A percentile compares a stretch with the other conserved stretches of the same genome.
Conservation (phyloP, 2,888 invertebrate species). For the Drosophila fungiperda region DNA sequence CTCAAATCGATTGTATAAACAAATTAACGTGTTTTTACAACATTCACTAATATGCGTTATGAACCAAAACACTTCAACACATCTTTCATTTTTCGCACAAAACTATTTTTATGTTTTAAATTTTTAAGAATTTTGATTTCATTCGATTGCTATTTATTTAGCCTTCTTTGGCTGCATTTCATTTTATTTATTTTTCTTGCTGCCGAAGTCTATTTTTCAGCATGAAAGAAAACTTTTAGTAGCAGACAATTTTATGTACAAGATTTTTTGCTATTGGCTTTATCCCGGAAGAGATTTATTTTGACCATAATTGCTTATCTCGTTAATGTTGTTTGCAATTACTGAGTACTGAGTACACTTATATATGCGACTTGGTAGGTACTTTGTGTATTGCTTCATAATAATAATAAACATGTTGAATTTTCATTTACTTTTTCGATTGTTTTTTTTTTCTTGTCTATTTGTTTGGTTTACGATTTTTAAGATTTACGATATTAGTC, state of each 20-base stretch:
- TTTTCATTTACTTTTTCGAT: slow-evolving; percentile 51
- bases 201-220: not conserved
- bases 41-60: slow-evolving; percentile 11
- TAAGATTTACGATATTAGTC: slow-evolving; percentile 67
- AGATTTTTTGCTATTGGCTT: slow-evolving; percentile 26
- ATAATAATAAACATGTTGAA: slow-evolving; percentile 65
- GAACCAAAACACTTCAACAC: slow-evolving; percentile 16
- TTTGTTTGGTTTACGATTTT: slow-evolving; percentile 74
- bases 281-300: slow-evolving; percentile 60
- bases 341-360: slow-evolving; percentile 7
- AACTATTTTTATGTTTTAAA: slow-evolving; percentile 1
- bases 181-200: slow-evolving; percentile 38
- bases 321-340: slow-evolving; percentile 22
- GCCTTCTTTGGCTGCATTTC: slow-evolving; percentile 42
- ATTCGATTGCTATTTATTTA: slow-evolving; percentile 35
- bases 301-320: slow-evolving; percentile 53
- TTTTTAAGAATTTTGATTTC: slow-evolving; percentile 17
- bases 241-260: not conserved
- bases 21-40: slow-evolving; percentile 44
- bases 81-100: not conserved
- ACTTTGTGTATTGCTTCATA: slow-evolving; percentile 49
- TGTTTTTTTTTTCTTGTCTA: slow-evolving; percentile 14
- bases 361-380: slow-evolving; percentile 9
- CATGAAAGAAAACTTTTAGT: slow-evolving; percentile 19
- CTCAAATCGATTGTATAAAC: slow-evolving; percentile 54